Base-by-base conservation (phyloP, 1,140 invertebrate genomes). In the Diachasma alloeum region DNA sequence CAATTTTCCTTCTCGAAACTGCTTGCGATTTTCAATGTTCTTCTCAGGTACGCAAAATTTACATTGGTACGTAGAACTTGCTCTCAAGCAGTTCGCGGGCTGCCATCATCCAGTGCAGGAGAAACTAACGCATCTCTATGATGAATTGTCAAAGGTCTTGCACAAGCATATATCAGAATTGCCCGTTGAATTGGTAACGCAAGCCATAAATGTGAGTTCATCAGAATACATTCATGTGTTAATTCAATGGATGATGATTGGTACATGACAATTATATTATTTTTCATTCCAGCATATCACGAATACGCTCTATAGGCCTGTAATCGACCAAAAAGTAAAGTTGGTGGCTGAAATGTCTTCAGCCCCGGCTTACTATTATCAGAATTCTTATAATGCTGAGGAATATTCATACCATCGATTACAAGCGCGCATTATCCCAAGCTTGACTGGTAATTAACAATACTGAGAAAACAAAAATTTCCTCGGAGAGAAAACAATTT, bases 321-420 rank as follows among this genome's bases (percentile, higher is more conserved):
- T 76, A 0, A 80, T 83, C 0, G 80, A 83, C 68, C 6, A 59
- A 2, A 80, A 81, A 0, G 69, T 78, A 42, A 77, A 17, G 26
- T 63, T 81, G 0, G 13, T 82, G 2, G 15, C 75, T 0, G n/a
- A 13, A 24, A n/a, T 70, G 10, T 17, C 15, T 13, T 39, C 77
- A 19, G 1, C 76, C 17, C 72, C 81, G 5, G 59, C 79, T 6
- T 83, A 80, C 42, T 82, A 79, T 22, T 83, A 83, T 24, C 68
- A 66, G 13, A 37, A 81, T 3, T 79, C 79, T n/a, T 81, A 80
- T 63, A 17, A 75, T n/a, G 31, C 81, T 0, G 26, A 24, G 11
- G 0, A 78, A 0, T 42, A 80, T 8, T 75, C 81, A 10, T 22
- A 78, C 19, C 81, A 83, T 17, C 42, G 53, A 39, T 6, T 56